Conservation (phyloP, 2,113 vertebrate species). For the Seriola aureovittata region DNA sequence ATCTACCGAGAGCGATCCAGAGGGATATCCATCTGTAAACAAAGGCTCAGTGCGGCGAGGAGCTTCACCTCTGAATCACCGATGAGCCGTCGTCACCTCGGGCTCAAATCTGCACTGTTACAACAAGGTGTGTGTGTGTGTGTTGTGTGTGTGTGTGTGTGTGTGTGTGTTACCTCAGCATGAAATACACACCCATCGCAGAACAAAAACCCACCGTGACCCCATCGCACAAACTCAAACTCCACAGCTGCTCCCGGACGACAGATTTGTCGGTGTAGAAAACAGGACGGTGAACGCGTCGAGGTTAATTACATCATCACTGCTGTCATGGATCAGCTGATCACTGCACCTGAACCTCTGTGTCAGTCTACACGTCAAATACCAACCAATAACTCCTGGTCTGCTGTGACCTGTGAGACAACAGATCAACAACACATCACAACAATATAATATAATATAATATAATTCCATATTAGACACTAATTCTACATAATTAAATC, state of each 20-base stretch:
- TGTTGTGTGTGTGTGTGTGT: slow-evolving; percentile 37
- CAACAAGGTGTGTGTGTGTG: slow-evolving; percentile 1
- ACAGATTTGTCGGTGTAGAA: too few relatives aligned
- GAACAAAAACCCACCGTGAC: not conserved
- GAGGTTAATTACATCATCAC: too few relatives aligned
- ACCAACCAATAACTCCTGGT: too few relatives aligned
- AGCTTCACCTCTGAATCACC: slow-evolving; percentile 57
- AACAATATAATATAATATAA: too few relatives aligned
- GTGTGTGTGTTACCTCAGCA: not conserved
- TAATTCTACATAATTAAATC: not conserved
- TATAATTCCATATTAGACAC: not conserved
- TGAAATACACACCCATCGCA: not conserved
- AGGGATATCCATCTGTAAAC: slow-evolving; percentile 70
- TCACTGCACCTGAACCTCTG: too few relatives aligned
- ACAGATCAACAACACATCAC: too few relatives aligned
- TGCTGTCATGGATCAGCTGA: too few relatives aligned
- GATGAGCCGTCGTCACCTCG: slow-evolving; percentile 57
- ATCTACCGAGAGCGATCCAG: slow-evolving; percentile 54
- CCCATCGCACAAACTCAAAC: not conserved
- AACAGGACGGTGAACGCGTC: too few relatives aligned
- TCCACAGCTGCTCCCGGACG: not conserved
- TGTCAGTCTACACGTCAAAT: too few relatives aligned
- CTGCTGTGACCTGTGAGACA: too few relatives aligned
- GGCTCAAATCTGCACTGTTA: slow-evolving; percentile 34
- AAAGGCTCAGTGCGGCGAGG: slow-evolving; percentile 48